Evolutionary conservation across 2,888 invertebrate species (phyloP), one percentile per base, ranked within the genome.

Genomic region (Lasioglossum malachurum): DNA sequence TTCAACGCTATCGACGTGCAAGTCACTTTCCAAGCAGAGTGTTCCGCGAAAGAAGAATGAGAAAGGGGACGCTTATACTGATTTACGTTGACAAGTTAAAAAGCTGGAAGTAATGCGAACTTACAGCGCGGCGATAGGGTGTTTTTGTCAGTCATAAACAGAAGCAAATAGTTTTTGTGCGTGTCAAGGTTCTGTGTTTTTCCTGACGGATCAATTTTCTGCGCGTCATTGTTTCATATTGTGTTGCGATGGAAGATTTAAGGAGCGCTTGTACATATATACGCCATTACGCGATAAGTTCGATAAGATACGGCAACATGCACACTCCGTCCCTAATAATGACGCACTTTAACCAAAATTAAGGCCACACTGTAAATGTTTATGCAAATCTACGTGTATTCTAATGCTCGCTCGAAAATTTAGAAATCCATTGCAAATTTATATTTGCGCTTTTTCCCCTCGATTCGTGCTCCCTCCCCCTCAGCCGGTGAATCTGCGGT

Each of bases 251-350:
- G 74, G 57, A 78, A 74, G 53, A 78, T 82, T 78, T 57, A 57
- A 35, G 41, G 69, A 74, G 57, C 46, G 74, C 44, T 49, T 27
- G 31, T 53, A n/a, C 35, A 72, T 83, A 71, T 71, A 83, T 60
- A 80, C 46, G 35, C 38, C 73, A 67, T 73, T 84, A 67, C 73
- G 53, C 53, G 83, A 81, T 77, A 64, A 57, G 72, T 69, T 83
- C 73, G 82, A 82, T 81, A 77, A 82, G 64, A 74, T 81, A 81
- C 19, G n/a, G 76, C 64, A 31, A 53, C 64, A 71, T 27, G 60
- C 60, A 72, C 64, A 38, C n/a, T n/a, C 38, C 49, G 35, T 10
- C 23, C 35, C 27, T 53, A 19, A 19, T 74, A 67, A 53, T 74
- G 53, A 64, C 81, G 67, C 35, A 53, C 38, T 35, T 23, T 23